Conservation (phyloP, 2,113 vertebrate species). For the Myanophis thanlyinensis region DNA sequence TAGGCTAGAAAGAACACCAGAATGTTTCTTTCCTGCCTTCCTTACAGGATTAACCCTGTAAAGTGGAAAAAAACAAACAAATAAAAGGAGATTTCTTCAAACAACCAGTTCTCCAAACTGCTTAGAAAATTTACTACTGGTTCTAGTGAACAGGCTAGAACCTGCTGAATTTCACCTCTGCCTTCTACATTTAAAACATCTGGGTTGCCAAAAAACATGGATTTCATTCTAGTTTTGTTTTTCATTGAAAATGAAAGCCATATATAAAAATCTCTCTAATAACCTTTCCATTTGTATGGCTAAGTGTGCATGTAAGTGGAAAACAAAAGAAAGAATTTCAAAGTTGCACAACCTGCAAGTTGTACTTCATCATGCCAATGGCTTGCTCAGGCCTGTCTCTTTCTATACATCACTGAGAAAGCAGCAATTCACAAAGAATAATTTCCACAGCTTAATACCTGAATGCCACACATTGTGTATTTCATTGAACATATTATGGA, state of each 20-base stretch:
- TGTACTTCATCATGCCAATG: rapidly evolving
- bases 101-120: no score
- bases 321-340: not conserved
- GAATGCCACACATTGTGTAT: not conserved
- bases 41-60: no score
- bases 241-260: not conserved
- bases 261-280: slow-evolving; percentile 4
- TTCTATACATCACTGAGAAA: not conserved
- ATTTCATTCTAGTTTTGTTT: not conserved
- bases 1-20: no score
- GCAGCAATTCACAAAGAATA: not conserved
- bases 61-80: no score
- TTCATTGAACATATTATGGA: not conserved
- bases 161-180: no score
- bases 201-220: not conserved
- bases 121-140: no score
- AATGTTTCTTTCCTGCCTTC: no score
- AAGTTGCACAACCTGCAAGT: not conserved
- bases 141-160: no score
- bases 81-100: no score
- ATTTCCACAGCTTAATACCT: not conserved
- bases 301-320: not conserved
- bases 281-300: not conserved
- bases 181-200: not conserved
- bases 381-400: rapidly evolving